Conservation (phyloP, 2,888 invertebrate genomes). For the Anaspis maculata region DNA sequence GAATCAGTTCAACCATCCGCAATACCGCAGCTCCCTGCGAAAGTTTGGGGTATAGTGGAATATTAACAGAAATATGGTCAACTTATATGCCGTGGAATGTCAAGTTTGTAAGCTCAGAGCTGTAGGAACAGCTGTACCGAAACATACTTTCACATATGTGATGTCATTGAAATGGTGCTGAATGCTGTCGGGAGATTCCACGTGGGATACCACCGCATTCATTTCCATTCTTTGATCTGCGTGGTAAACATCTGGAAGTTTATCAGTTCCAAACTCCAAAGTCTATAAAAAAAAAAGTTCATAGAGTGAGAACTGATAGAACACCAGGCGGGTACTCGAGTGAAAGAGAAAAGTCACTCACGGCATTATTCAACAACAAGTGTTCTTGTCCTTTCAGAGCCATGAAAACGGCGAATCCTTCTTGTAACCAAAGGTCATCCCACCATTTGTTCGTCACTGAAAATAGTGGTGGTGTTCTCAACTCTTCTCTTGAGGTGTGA, state of each 20-base stretch:
- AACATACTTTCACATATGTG: not conserved
- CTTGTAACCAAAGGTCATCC: conserved; percentile 30
- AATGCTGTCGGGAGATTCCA: not conserved
- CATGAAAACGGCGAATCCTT: conserved; percentile 27
- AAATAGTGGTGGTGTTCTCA: conserved; percentile 1
- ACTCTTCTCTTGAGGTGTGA: no score
- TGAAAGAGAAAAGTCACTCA: conserved; percentile 4
- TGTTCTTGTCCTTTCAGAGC: conserved; percentile 11
- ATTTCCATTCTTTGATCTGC: not conserved
- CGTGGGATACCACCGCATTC: not conserved
- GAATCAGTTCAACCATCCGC: conserved; percentile 74
- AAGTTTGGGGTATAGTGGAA: no score
- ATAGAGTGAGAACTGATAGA: conserved; percentile 8
- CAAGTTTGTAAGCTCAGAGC: not conserved
- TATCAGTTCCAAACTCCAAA: no score
- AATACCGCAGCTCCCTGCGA: conserved; percentile 61
- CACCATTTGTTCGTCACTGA: conserved; percentile 29
- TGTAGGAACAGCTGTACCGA: no score
- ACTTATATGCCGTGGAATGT: not conserved
- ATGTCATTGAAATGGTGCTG: not conserved
- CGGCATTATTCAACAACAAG: conserved; percentile 6
- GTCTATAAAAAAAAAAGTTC: no score
- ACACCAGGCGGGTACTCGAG: conserved; percentile 14
- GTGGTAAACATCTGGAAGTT: not conserved
- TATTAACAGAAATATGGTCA: no score